These are phyloP conservation scores for Doris montereyensis DNA, from an alignment of 2,888 invertebrate genomes.

Conservation along the genomic window DNA sequence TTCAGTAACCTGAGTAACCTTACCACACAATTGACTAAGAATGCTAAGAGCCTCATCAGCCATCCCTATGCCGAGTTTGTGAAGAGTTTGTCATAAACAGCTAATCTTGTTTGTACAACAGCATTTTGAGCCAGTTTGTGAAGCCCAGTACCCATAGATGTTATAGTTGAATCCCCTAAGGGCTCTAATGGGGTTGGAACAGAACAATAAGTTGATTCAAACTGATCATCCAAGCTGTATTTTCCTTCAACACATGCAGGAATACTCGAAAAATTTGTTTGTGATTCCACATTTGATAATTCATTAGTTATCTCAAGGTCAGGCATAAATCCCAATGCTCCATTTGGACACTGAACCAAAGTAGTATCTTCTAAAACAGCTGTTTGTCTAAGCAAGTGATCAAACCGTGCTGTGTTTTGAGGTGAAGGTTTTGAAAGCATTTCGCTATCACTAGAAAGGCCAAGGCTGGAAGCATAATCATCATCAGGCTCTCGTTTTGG, in stretches of 20 bases:
- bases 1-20: constrained; percentile 39
- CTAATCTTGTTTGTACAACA: constrained; percentile 29
- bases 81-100: constrained; percentile 40
- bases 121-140: constrained; percentile 35
- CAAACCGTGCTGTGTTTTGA: constrained; percentile 29
- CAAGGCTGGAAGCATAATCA: not conserved
- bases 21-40: constrained; percentile 32
- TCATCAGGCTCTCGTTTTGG: not conserved
- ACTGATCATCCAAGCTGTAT: constrained; percentile 29
- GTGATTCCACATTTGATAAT: constrained; percentile 7
- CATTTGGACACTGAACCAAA: not conserved
- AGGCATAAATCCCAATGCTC: constrained; percentile 15
- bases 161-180: not conserved
- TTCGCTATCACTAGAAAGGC: not conserved
- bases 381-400: constrained; percentile 35
- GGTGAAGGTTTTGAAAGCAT: no score
- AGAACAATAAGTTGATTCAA: constrained; percentile 33
- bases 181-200: not conserved
- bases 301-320: not conserved
- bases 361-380: constrained; percentile 38
- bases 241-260: constrained; percentile 6
- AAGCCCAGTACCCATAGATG: constrained; percentile 24
- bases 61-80: constrained; percentile 40
- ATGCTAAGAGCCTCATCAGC: constrained; percentile 40
- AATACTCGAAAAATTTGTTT: constrained; percentile 16